Evolutionary conservation across 2,797 vertebrate genomes (phyloP).

Genomic region (Crocidura indochinensis): DNA sequence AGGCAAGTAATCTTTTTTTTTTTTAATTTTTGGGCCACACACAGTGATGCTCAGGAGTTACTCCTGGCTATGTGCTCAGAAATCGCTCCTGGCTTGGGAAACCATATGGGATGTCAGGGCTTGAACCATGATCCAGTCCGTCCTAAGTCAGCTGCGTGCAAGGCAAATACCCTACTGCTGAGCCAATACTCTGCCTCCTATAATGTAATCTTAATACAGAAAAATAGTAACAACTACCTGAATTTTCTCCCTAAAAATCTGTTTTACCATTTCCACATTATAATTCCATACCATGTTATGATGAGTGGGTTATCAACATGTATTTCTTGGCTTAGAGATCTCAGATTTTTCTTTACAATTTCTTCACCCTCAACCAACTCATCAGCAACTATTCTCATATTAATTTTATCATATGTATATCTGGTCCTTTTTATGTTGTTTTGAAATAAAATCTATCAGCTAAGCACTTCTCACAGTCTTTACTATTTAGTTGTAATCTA

Average conservation of each 20-base stretch:
- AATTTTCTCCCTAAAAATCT: neutral
- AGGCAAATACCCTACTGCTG: too few species aligned
- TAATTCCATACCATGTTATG: neutral
- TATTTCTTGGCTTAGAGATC: neutral
- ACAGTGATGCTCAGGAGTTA: too few species aligned
- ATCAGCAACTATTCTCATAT: neutral
- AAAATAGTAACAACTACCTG: neutral
- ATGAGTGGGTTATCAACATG: neutral
- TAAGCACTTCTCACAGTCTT: neutral
- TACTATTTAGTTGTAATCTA: neutral
- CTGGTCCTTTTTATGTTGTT: neutral
- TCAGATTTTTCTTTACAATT: neutral
- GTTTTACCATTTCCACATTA: neutral
- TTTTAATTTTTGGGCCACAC: too few species aligned
- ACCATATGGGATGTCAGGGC: too few species aligned
- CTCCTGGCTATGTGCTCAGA: too few species aligned
- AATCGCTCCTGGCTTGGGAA: too few species aligned
- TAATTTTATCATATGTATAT: neutral
- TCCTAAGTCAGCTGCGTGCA: too few species aligned
- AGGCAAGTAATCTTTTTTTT: too few species aligned
- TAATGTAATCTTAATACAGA: neutral
- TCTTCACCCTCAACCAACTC: conserved; percentile 2
- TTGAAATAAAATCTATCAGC: neutral
- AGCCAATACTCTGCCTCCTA: too few species aligned
- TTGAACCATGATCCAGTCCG: too few species aligned